These are phyloP conservation scores for Brachypteracias leptosomus DNA, from an alignment of 2,113 vertebrate genomes.

Conservation along the genomic window DNA sequence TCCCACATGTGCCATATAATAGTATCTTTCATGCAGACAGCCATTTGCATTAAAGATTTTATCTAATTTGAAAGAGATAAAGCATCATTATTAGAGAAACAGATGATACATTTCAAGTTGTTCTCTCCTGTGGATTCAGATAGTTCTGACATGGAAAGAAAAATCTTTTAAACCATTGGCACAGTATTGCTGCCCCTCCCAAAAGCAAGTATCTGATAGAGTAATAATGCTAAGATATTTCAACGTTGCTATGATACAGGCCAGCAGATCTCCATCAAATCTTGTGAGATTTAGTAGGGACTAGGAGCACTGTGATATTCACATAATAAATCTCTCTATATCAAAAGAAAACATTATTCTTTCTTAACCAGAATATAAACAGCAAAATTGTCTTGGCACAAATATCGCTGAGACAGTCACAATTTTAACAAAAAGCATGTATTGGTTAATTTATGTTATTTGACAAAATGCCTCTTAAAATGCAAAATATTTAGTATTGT, in stretches of 20 bases:
- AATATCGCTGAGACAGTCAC: rapidly evolving
- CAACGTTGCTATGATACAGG: neutral
- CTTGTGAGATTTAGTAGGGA: neutral
- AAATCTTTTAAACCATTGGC: neutral
- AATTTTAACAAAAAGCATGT: neutral
- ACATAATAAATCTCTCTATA: neutral
- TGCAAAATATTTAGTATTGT: neutral
- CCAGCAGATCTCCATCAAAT: neutral
- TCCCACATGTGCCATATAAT: neutral
- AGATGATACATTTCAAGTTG: neutral
- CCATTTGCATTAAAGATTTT: conserved; percentile 23
- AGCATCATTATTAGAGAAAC: conserved; percentile 8
- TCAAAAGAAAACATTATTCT: neutral
- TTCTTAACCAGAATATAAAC: neutral
- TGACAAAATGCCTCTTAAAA: neutral
- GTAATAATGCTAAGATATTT: neutral
- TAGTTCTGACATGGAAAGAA: neutral
- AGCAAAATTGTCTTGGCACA: neutral
- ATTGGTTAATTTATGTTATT: neutral
- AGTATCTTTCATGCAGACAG: neutral
- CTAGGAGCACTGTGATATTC: neutral
- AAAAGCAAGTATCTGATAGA: neutral
- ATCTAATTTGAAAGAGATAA: conserved; percentile 20
- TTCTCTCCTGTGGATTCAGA: conserved; percentile 2
- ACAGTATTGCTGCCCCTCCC: neutral